Conservation (phyloP, 2,113 vertebrate genomes). For the Tachysurus vachellii region DNA sequence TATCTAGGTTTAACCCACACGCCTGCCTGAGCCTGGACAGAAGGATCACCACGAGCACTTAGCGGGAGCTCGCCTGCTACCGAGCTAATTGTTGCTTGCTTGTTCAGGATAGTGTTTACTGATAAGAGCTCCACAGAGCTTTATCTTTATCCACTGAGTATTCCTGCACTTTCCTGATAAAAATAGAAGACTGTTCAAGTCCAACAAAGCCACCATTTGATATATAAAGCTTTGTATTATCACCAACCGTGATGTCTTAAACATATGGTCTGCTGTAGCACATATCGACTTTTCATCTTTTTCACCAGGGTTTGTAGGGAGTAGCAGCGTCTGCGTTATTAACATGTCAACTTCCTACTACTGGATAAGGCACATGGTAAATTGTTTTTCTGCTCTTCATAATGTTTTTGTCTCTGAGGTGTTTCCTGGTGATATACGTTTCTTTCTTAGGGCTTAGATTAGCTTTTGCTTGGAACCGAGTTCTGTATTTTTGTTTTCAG, state of each 20-base stretch:
- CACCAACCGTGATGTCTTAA: neutral
- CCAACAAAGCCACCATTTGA: neutral
- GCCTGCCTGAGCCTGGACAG: neutral
- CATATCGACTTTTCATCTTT: neutral
- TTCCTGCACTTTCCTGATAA: constrained; percentile 11
- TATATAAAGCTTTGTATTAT: neutral
- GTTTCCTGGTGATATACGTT: neutral
- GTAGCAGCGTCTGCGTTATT: neutral
- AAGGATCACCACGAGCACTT: neutral
- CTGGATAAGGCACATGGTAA: neutral
- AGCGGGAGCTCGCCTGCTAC: neutral
- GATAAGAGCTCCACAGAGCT: neutral
- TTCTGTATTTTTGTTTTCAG: too few relatives aligned
- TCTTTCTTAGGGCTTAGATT: too few relatives aligned
- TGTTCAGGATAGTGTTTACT: constrained; percentile 25
- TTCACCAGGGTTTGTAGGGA: neutral
- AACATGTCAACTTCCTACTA: neutral
- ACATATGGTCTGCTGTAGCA: neutral
- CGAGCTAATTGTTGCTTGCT: constrained; percentile 29
- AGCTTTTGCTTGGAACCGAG: too few relatives aligned
- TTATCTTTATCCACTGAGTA: constrained; percentile 10
- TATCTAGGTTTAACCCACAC: neutral
- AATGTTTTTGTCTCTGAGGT: neutral
- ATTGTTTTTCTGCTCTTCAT: neutral
- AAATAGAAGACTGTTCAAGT: neutral